Conservation (phyloP, 2,113 vertebrate genomes). For the Sylvietta virens region DNA sequence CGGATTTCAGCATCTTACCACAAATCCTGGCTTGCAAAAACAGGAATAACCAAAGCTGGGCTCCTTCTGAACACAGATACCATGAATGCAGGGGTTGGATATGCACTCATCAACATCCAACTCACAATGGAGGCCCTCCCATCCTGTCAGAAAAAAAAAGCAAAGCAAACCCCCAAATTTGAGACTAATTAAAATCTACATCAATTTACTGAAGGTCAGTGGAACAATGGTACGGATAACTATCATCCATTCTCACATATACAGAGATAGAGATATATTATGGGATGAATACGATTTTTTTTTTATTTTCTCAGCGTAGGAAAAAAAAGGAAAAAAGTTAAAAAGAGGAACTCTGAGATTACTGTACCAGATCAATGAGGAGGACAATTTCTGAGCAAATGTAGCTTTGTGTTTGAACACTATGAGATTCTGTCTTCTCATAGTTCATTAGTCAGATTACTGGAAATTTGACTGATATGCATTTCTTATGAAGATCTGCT, state of each 20-base stretch:
- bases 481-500: background rate
- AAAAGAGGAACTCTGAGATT: background rate
- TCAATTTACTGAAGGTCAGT: background rate
- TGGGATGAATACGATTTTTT: background rate
- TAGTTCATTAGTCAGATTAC: background rate
- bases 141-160: conserved; percentile 74
- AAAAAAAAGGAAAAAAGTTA: background rate
- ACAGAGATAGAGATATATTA: background rate
- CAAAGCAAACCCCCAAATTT: accelerated
- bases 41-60: conserved; percentile 84
- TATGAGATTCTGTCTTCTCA: background rate
- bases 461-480: background rate
- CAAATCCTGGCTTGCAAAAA: conserved; percentile 88
- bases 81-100: conserved; percentile 83
- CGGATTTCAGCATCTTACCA: conserved; percentile 74
- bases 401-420: background rate
- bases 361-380: background rate
- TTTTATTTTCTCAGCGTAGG: background rate
- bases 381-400: background rate
- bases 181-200: background rate
- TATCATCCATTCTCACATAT: background rate
- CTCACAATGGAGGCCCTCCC: conserved; percentile 86
- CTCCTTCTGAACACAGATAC: conserved; percentile 84
- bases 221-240: background rate
- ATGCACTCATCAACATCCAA: conserved; percentile 87